These are phyloP conservation scores for Spodoptera picta DNA, from an alignment of 2,888 invertebrate species.

Conservation along the genomic window DNA sequence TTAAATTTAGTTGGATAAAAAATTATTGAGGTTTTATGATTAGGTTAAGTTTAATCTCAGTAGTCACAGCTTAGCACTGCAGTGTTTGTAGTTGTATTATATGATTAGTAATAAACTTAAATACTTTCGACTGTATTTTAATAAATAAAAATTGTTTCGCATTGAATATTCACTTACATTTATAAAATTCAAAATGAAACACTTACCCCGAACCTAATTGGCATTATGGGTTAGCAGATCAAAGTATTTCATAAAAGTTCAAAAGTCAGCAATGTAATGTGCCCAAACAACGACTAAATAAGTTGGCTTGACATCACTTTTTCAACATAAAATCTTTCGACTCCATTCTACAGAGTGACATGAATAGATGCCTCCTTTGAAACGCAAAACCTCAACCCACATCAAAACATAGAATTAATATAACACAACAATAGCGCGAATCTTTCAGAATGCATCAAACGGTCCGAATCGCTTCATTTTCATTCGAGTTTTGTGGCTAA, in stretches of 20 bases:
- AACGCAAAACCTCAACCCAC: conserved; percentile 66
- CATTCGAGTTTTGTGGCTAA: conserved; percentile 64
- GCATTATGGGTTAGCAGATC: too few species aligned
- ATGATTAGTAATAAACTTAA: too few species aligned
- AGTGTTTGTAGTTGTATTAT: too few species aligned
- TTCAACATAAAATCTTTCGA: conserved; percentile 35
- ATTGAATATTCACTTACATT: too few species aligned
- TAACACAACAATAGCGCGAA: conserved; percentile 67
- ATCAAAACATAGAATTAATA: conserved; percentile 73
- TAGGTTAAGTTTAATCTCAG: too few species aligned
- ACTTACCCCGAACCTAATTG: too few species aligned
- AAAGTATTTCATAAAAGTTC: conserved; percentile 2
- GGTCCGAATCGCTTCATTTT: conserved; percentile 74
- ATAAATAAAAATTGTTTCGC: too few species aligned
- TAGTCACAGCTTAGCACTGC: too few species aligned
- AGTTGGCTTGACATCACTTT: conserved; percentile 33
- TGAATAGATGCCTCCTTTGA: conserved; percentile 59
- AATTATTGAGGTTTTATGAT: too few species aligned
- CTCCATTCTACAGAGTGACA: conserved; percentile 56
- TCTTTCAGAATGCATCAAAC: conserved; percentile 70
- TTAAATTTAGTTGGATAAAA: too few species aligned
- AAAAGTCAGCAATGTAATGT: conserved; percentile 26
- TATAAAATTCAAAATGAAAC: too few species aligned
- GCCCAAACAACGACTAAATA: conserved; percentile 20
- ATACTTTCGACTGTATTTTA: too few species aligned